Conservation (phyloP, 1,140 invertebrate genomes). For the Drosophila takahashii region DNA sequence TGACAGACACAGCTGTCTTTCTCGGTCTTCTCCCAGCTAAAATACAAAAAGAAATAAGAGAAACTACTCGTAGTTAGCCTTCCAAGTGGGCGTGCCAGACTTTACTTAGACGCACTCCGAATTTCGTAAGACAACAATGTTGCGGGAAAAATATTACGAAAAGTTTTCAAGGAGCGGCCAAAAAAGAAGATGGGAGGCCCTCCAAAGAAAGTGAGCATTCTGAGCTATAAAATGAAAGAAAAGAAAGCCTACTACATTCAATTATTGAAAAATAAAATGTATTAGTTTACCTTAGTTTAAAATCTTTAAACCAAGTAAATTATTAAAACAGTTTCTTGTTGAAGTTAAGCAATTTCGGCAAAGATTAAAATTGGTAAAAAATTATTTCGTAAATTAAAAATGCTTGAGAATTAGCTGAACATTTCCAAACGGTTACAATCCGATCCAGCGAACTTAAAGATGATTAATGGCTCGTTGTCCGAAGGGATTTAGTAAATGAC, state of each 20-base stretch:
- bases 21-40: neutral
- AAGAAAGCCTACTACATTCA: neutral
- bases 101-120: slow-evolving; percentile 23
- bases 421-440: neutral
- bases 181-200: neutral
- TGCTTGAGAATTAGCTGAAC: neutral
- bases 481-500: slow-evolving; percentile 17
- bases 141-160: slow-evolving; percentile 19
- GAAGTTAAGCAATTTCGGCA: no score
- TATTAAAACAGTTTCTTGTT: no score
- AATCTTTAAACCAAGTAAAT: no score
- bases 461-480: slow-evolving; percentile 20
- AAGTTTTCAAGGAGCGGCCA: slow-evolving; percentile 2
- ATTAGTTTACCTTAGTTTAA: no score
- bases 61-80: slow-evolving; percentile 8
- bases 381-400: neutral
- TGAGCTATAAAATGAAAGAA: neutral
- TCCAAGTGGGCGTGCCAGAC: slow-evolving; percentile 41
- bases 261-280: neutral
- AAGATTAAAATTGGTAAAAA: no score
- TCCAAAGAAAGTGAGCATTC: neutral
- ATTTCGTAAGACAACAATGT: slow-evolving; percentile 34
- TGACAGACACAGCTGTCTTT: slow-evolving; percentile 15
- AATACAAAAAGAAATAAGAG: neutral
- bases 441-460: neutral